Conservation (phyloP, 2,797 vertebrate species). For the Tokudaia muenninki region DNA sequence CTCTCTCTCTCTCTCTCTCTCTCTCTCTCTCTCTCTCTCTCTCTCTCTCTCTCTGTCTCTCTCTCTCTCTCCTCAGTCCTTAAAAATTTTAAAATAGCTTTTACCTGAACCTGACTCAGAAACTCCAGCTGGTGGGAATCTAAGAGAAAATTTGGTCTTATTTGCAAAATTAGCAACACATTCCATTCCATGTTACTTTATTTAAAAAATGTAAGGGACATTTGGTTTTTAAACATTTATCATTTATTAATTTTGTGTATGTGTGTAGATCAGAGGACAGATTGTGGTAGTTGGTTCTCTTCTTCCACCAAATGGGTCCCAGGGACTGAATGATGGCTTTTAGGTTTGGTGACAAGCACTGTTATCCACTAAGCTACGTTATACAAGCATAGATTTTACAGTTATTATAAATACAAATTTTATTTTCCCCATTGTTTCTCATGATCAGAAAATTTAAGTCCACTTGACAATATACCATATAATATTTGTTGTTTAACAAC, state of each 20-base stretch:
- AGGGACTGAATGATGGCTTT: not conserved
- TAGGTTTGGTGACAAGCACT: not conserved
- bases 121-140: not conserved
- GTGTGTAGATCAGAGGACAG: not conserved
- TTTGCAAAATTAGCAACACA: not conserved
- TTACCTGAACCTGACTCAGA: conserved; percentile 28
- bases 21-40: too few species aligned
- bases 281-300: not conserved
- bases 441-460: not conserved
- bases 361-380: not conserved
- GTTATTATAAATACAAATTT: not conserved
- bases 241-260: not conserved
- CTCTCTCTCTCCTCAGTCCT: not conserved
- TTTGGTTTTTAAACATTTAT: not conserved
- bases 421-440: not conserved
- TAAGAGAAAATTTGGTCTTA: conserved; percentile 21
- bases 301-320: not conserved
- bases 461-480: not conserved
- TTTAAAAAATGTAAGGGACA: not conserved
- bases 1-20: too few species aligned
- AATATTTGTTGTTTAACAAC: not conserved
- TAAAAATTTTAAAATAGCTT: not conserved
- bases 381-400: not conserved
- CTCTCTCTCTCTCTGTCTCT: too few species aligned
- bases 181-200: not conserved